Percentiles rank a stretch among this genome's conserved stretches.
Conservation (phyloP, 2,113 vertebrate species). For the Scomber scombrus region DNA sequence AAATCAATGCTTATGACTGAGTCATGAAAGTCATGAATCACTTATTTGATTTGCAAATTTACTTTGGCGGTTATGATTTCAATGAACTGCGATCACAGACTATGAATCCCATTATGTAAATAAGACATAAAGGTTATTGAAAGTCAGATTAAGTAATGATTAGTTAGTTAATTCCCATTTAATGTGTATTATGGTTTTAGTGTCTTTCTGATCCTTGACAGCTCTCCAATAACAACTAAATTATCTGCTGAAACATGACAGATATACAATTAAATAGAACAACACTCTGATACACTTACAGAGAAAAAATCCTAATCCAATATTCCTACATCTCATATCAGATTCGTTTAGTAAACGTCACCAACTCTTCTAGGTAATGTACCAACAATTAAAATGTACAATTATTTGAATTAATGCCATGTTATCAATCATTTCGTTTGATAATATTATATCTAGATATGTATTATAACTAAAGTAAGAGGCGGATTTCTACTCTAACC, state of each 20-base stretch:
- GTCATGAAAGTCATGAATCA: constrained; percentile 20
- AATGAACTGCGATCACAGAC: constrained; percentile 4
- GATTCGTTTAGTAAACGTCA: constrained; percentile 6
- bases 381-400: neutral
- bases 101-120: constrained; percentile 23
- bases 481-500: neutral
- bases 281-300: neutral
- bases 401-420: neutral
- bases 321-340: neutral
- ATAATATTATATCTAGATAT: neutral
- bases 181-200: neutral
- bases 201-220: constrained; percentile 1
- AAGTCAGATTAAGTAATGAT: constrained; percentile 17
- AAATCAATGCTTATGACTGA: constrained; percentile 24
- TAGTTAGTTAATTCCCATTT: constrained; percentile 3
- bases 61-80: neutral
- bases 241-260: neutral
- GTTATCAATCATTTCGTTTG: constrained; percentile 6
- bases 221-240: neutral
- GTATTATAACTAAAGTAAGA: neutral
- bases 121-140: constrained; percentile 21
- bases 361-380: neutral
- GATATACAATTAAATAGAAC: neutral
- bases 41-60: constrained; percentile 21
- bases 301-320: neutral